phyloP scores from a whole-genome alignment of 2,113 vertebrate species.

The Fulmarus glacialis region DNA sequence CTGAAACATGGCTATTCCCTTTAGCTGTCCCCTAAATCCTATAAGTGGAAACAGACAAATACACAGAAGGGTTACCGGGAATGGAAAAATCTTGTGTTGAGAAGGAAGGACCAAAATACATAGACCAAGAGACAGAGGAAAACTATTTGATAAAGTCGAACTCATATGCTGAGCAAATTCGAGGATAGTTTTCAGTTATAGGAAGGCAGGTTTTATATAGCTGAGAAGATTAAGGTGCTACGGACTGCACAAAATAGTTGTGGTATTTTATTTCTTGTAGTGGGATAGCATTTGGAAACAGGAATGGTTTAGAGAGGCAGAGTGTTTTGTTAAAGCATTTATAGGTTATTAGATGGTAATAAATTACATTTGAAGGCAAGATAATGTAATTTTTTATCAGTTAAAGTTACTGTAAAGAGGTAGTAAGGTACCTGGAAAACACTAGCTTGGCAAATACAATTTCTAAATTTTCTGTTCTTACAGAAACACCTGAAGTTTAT shows the following conservation, averaged over 20 bases:
- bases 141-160: not conserved
- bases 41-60: not conserved
- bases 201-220: not conserved
- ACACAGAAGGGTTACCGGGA: not conserved
- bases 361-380: not conserved
- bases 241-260: not conserved
- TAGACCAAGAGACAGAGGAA: not conserved
- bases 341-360: not conserved
- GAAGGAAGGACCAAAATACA: not conserved
- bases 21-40: not conserved
- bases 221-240: not conserved
- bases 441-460: not conserved
- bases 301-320: not conserved
- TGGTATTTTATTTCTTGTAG: not conserved
- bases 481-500: not conserved
- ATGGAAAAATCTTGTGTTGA: not conserved
- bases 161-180: not conserved
- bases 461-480: not conserved
- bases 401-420: not conserved
- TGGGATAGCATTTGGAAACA: not conserved
- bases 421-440: not conserved
- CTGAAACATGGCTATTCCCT: not conserved
- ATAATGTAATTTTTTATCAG: not conserved
- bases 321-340: not conserved
- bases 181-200: not conserved